These are phyloP conservation scores for Zhuqinia jingwanae DNA, from an alignment of 2,888 invertebrate genomes.

Conservation along the genomic window DNA sequence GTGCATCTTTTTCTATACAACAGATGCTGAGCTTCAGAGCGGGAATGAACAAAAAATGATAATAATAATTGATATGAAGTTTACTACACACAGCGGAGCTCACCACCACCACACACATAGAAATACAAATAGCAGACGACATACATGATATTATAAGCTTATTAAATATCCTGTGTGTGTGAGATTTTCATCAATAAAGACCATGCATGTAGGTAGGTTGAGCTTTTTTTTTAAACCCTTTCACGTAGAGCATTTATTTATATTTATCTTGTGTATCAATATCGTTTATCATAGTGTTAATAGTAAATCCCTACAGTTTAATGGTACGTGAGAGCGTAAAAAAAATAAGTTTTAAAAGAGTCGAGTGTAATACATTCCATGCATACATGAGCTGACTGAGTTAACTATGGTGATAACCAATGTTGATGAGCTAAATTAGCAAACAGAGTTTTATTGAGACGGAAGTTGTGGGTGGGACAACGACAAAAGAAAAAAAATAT, in stretches of 20 bases:
- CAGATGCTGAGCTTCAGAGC: too few species aligned
- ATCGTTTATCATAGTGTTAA: constrained; percentile 32
- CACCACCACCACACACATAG: too few species aligned
- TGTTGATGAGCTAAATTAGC: neutral
- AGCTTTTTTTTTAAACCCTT: too few species aligned
- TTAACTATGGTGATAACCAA: constrained; percentile 22
- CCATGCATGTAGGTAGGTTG: too few species aligned
- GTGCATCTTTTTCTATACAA: too few species aligned
- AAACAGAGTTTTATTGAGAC: constrained; percentile 23
- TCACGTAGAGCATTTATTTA: neutral
- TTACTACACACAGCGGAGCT: too few species aligned
- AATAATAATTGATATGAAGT: too few species aligned
- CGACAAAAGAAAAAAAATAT: neutral
- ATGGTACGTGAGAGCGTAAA: constrained; percentile 15
- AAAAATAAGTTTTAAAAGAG: neutral
- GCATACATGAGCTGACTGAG: neutral
- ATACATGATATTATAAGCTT: neutral
- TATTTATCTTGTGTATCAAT: neutral
- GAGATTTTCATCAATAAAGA: neutral
- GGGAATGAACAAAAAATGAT: too few species aligned
- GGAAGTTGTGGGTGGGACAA: constrained; percentile 66
- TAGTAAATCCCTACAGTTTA: constrained; percentile 23
- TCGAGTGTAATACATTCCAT: neutral
- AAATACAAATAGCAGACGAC: too few species aligned
- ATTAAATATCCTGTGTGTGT: constrained; percentile 4